These are phyloP conservation scores for Drosophila ambigua DNA, from an alignment of 1,140 invertebrate species.

Conservation along the genomic window DNA sequence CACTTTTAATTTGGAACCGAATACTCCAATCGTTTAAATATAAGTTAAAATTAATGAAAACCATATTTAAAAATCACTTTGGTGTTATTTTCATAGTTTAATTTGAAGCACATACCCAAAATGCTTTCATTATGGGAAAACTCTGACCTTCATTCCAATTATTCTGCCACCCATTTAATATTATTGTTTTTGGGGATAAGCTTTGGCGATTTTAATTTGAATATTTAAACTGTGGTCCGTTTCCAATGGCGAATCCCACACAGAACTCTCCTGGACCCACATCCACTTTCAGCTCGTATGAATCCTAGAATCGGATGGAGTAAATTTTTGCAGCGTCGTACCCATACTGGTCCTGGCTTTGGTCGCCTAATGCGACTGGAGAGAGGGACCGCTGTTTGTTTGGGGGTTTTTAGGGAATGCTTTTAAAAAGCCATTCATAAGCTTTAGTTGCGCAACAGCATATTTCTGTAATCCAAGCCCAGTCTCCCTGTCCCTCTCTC, in stretches of 20 bases:
- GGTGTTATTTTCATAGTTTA: not conserved
- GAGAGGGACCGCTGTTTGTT: slow-evolving; percentile 46
- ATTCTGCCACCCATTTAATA: slow-evolving; percentile 12
- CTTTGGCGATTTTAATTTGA: slow-evolving; percentile 38
- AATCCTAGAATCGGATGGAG: slow-evolving; percentile 33
- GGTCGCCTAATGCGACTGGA: slow-evolving; percentile 49
- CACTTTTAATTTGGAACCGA: too few relatives aligned
- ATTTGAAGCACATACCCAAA: slow-evolving; percentile 2
- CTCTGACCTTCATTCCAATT: slow-evolving; percentile 15
- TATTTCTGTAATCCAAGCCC: slow-evolving; percentile 61
- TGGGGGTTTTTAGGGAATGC: slow-evolving; percentile 60
- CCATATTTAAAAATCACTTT: too few relatives aligned
- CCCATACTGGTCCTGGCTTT: slow-evolving; percentile 21
- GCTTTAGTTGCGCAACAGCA: slow-evolving; percentile 69
- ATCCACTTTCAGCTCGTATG: not conserved
- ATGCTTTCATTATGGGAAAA: not conserved
- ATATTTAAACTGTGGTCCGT: slow-evolving; percentile 39
- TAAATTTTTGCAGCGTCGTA: slow-evolving; percentile 26
- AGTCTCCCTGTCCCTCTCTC: slow-evolving; percentile 16
- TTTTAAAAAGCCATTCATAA: slow-evolving; percentile 79
- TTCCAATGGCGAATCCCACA: not conserved
- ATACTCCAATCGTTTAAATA: too few relatives aligned
- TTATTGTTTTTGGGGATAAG: slow-evolving; percentile 37
- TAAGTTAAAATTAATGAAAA: too few relatives aligned
- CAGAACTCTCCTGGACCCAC: not conserved